Evolutionary conservation across 2,113 vertebrate species (phyloP).

Genomic region (Melanerpes aurifrons): DNA sequence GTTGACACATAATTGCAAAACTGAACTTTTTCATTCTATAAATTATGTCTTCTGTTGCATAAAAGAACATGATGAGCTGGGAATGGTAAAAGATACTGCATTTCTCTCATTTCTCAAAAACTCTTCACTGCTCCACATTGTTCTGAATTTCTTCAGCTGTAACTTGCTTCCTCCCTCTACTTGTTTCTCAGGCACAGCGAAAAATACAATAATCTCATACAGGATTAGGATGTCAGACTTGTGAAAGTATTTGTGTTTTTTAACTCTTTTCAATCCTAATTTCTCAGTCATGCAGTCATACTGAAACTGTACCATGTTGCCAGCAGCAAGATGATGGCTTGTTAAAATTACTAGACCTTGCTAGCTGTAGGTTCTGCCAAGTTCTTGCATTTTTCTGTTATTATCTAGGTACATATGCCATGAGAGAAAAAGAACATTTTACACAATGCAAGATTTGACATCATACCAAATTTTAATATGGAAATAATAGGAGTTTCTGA

Average conservation of each 20-base stretch:
- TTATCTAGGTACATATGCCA: neutral
- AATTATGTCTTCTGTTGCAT: neutral
- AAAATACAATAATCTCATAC: neutral
- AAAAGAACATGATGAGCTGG: rapidly evolving
- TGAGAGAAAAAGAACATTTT: neutral
- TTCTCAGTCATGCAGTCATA: neutral
- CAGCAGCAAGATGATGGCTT: neutral
- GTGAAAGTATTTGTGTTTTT: neutral
- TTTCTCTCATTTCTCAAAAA: neutral
- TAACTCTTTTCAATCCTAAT: neutral
- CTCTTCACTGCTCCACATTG: neutral
- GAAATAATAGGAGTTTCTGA: neutral
- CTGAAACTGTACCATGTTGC: neutral
- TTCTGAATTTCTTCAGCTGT: neutral
- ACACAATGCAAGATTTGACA: neutral
- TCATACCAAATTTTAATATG: neutral
- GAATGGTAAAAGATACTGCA: neutral
- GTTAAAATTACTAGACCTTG: neutral
- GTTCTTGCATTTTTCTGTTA: neutral
- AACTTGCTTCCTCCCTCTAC: neutral
- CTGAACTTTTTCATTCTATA: neutral
- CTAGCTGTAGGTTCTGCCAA: neutral
- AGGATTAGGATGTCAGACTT: neutral
- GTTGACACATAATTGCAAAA: neutral
- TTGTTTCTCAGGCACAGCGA: neutral